A percentile compares a stretch with the other conserved stretches of the same genome.
Conservation (phyloP, 2,888 invertebrate species). For the Pyrrhia umbra region DNA sequence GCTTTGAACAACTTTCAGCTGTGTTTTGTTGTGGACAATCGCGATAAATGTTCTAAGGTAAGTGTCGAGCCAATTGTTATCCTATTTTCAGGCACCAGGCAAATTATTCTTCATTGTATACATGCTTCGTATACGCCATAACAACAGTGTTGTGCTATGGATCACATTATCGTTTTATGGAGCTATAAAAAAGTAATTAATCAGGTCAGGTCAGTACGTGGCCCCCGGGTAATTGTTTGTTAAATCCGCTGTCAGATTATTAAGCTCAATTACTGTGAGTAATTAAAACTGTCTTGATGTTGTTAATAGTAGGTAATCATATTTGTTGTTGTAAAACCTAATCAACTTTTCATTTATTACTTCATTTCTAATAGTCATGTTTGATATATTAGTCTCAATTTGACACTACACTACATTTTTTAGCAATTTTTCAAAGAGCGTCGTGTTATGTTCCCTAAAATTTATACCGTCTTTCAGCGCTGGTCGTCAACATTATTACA, state of each 20-base stretch:
- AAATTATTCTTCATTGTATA: not conserved
- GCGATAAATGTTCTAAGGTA: slow-evolving; percentile 86
- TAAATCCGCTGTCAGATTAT: slow-evolving; percentile 36
- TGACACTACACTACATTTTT: not conserved
- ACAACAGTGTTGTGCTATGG: not conserved
- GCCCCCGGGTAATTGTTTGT: slow-evolving; percentile 44
- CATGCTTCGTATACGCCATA: not conserved
- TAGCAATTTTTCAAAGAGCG: not conserved
- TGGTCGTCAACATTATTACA: slow-evolving; percentile 5
- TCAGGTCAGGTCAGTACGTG: slow-evolving; percentile 53
- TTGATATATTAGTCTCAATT: slow-evolving; percentile 5
- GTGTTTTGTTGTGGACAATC: slow-evolving; percentile 78
- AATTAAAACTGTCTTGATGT: not conserved
- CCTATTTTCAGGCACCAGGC: slow-evolving; percentile 32
- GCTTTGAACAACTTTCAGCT: slow-evolving; percentile 55
- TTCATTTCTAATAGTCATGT: not conserved
- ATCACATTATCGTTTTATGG: slow-evolving; percentile 35
- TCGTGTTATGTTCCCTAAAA: not conserved
- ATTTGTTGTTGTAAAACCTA: not conserved
- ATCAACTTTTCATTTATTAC: not conserved
- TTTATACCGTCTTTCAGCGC: not conserved
- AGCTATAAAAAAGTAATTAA: slow-evolving; percentile 57
- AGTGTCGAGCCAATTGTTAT: slow-evolving; percentile 51
- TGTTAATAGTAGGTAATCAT: not conserved
- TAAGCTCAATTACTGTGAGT: slow-evolving; percentile 11